These are phyloP conservation scores for Trypoxylus dichotomus DNA, from an alignment of 1,140 invertebrate species.

Conservation along the genomic window DNA sequence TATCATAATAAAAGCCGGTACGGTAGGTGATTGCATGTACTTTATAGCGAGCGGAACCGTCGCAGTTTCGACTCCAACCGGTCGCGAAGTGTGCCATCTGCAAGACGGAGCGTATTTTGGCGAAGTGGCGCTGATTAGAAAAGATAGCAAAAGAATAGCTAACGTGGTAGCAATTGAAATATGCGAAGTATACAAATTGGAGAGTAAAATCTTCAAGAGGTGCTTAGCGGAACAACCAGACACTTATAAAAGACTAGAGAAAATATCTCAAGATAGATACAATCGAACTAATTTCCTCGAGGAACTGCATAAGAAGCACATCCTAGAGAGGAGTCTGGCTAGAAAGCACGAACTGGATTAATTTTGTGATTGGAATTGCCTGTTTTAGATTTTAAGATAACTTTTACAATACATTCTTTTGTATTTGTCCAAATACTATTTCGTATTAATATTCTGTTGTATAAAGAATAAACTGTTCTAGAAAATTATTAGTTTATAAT, in stretches of 20 bases:
- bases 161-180: constrained; percentile 61
- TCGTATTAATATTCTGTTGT: no score
- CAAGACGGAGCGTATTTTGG: constrained; percentile 50
- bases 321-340: constrained; percentile 21
- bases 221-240: constrained; percentile 38
- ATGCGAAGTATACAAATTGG: constrained; percentile 57
- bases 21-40: constrained; percentile 62
- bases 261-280: constrained; percentile 38
- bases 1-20: constrained; percentile 58
- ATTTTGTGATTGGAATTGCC: background rate
- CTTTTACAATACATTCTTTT: no score
- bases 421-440: no score
- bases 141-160: constrained; percentile 56
- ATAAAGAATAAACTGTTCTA: no score
- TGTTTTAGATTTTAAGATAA: background rate
- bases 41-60: constrained; percentile 62
- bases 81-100: constrained; percentile 57
- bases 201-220: constrained; percentile 54
- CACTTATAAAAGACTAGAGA: constrained; percentile 38
- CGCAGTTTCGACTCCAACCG: constrained; percentile 60
- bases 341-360: constrained; percentile 10
- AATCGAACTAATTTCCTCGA: constrained; percentile 40
- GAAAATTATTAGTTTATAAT: no score
- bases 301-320: constrained; percentile 40
- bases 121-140: constrained; percentile 55